Evolutionary conservation across 1,140 invertebrate genomes (phyloP).

Genomic region (Mactra quadrangularis): DNA sequence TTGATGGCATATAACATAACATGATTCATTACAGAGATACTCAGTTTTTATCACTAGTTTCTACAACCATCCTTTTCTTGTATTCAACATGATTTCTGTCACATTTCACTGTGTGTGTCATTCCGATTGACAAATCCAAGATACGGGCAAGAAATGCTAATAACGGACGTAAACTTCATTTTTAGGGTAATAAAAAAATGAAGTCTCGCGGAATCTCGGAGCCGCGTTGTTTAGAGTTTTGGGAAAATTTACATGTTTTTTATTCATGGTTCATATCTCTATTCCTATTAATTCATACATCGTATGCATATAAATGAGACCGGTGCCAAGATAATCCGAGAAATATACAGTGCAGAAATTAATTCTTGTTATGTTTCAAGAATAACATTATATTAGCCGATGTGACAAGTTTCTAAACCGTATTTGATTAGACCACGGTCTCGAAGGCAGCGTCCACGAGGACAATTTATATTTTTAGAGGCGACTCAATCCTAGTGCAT

Average conservation of each 20-base stretch:
- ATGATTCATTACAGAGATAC: too few relatives aligned
- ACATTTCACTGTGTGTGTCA: neutral
- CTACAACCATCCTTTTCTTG: too few relatives aligned
- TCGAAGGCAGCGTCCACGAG: neutral
- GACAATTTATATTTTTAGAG: neutral
- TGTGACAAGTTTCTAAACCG: constrained; percentile 14
- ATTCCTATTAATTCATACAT: constrained; percentile 22
- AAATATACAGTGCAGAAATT: neutral
- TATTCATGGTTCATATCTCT: constrained; percentile 19
- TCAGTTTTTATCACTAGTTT: too few relatives aligned
- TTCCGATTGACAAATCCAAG: neutral
- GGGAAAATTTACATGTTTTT: constrained; percentile 24
- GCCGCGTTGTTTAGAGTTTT: neutral
- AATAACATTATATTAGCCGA: neutral
- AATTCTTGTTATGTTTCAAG: neutral
- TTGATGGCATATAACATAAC: too few relatives aligned
- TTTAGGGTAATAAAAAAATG: constrained; percentile 1
- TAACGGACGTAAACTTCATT: constrained; percentile 13
- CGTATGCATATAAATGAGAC: constrained; percentile 43
- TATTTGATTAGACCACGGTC: neutral
- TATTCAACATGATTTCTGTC: too few relatives aligned
- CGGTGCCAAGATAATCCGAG: constrained; percentile 1
- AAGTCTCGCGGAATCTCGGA: constrained; percentile 14
- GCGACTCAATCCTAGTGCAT: neutral
- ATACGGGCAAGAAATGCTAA: constrained; percentile 24